Percentiles rank a stretch among this genome's conserved stretches.
Evolutionary conservation across 2,888 invertebrate genomes (phyloP).

Genomic region (Hirtodrosophila histrioides): DNA sequence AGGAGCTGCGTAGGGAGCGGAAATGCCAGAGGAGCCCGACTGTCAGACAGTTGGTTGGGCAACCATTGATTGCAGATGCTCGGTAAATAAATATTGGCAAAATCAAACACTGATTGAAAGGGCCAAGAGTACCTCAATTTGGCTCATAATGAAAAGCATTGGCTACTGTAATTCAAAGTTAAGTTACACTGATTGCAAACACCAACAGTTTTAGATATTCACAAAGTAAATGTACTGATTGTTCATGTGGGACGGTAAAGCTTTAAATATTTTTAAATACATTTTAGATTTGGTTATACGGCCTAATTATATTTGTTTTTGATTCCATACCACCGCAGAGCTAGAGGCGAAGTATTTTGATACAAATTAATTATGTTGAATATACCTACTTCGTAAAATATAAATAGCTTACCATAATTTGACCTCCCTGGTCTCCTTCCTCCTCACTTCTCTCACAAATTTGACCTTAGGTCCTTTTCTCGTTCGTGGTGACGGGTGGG

Average conservation of each 20-base stretch:
- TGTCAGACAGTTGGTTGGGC: conserved; percentile 12
- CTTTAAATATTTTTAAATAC: not conserved
- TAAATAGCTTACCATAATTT: no score
- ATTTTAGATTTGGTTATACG: no score
- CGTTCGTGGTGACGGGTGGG: no score
- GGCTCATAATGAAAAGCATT: conserved; percentile 32
- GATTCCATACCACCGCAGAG: no score
- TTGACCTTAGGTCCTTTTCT: no score
- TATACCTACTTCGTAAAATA: no score
- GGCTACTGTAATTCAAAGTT: conserved; percentile 10
- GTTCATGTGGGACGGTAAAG: not conserved
- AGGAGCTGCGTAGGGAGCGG: not conserved
- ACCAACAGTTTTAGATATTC: not conserved
- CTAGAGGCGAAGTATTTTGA: no score
- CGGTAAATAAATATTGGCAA: conserved; percentile 69
- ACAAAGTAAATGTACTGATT: conserved; percentile 2
- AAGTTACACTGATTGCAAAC: conserved; percentile 6
- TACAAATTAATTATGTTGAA: no score
- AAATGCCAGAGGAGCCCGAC: conserved; percentile 6
- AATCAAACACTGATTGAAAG: conserved; percentile 65
- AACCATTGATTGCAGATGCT: conserved; percentile 61
- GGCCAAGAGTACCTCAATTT: conserved; percentile 30
- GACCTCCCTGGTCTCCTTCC: no score
- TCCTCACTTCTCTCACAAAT: no score
- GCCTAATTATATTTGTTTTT: no score